Evolutionary conservation across 2,797 vertebrate species (phyloP).

Genomic region (Lutjanus argentimaculatus): DNA sequence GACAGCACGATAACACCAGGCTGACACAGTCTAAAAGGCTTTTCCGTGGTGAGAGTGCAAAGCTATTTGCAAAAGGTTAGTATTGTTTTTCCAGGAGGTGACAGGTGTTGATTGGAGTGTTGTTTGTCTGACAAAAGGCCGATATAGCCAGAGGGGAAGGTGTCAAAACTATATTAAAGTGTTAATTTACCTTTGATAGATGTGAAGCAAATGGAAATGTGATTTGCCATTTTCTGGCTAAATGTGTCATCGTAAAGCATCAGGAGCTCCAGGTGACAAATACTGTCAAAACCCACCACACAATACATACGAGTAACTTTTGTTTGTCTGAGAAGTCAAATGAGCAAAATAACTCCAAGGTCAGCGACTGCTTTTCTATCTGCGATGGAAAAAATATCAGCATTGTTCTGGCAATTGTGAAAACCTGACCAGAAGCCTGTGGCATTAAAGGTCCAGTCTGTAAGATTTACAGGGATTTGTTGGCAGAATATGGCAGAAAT

Average conservation of each 20-base stretch:
- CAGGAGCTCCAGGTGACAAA: not conserved
- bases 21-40: not conserved
- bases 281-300: not conserved
- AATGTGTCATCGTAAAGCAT: not conserved
- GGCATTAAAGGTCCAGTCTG: too few species aligned
- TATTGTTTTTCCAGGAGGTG: not conserved
- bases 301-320: not conserved
- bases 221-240: not conserved
- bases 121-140: slow-evolving; percentile 6
- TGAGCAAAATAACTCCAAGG: not conserved
- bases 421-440: too few species aligned
- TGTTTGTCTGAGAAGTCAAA: not conserved
- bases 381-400: too few species aligned
- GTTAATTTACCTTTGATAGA: not conserved
- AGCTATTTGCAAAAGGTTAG: not conserved
- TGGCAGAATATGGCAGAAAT: too few species aligned
- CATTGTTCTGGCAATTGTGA: too few species aligned
- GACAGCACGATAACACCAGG: not conserved
- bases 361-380: too few species aligned
- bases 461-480: too few species aligned
- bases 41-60: fast-evolving
- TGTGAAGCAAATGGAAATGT: not conserved
- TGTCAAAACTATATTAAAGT: not conserved
- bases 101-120: slow-evolving; percentile 18
- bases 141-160: not conserved